These are phyloP conservation scores for Euthynnus affinis DNA, from an alignment of 2,797 vertebrate species.

Conservation along the genomic window DNA sequence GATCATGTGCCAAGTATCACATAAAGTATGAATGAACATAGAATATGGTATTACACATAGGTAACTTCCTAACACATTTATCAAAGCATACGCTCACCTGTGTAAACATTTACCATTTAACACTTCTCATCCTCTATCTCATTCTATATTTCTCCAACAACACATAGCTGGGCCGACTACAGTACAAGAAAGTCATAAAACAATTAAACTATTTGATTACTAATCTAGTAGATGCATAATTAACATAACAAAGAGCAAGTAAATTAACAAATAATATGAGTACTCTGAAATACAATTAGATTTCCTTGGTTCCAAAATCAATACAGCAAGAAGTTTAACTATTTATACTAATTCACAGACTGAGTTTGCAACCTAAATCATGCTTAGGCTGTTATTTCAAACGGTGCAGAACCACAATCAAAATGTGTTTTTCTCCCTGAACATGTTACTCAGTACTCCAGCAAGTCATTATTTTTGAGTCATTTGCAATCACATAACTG, in stretches of 20 bases:
- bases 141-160: constrained; percentile 20
- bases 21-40: constrained; percentile 51
- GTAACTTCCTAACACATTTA: constrained; percentile 59
- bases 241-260: constrained; percentile 19
- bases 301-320: constrained; percentile 21
- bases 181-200: constrained; percentile 9
- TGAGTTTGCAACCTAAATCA: constrained; percentile 8
- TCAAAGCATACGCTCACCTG: constrained; percentile 38
- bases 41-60: constrained; percentile 47
- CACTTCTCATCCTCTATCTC: constrained; percentile 15
- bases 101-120: constrained; percentile 42
- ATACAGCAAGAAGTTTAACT: constrained; percentile 10
- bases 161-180: background rate
- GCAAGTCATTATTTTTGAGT: constrained; percentile 34
- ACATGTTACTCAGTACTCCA: constrained; percentile 23
- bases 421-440: constrained; percentile 7
- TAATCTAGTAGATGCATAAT: constrained; percentile 16
- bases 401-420: constrained; percentile 42
- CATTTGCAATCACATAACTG: constrained; percentile 32
- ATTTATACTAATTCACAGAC: constrained; percentile 24
- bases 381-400: constrained; percentile 36
- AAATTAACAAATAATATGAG: constrained; percentile 11
- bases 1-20: constrained; percentile 55
- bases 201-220: background rate
- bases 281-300: constrained; percentile 14